Percentiles rank a stretch among this genome's conserved stretches.
phyloP scores from a whole-genome alignment of 1,140 invertebrate species.

The Aphelinus atriplicis region DNA sequence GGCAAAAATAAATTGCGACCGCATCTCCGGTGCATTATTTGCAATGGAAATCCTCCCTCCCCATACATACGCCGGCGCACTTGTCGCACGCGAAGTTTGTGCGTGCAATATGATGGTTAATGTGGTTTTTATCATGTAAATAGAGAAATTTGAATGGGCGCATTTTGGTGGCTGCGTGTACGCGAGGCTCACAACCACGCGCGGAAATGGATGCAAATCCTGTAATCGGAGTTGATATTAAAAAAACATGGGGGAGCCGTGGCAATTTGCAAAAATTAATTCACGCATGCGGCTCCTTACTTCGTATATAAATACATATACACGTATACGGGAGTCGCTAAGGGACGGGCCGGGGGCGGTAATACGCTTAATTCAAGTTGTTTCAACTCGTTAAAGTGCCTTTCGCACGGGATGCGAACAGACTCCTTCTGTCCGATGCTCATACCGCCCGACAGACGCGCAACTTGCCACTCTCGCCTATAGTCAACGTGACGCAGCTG shows the following conservation, averaged over 20 bases:
- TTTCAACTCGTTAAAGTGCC: conserved; percentile 58
- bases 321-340: too few species aligned
- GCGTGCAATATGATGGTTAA: neutral
- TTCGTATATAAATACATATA: too few species aligned
- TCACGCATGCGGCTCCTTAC: neutral
- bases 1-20: too few species aligned
- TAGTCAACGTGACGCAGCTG: neutral
- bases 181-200: neutral
- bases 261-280: conserved; percentile 34
- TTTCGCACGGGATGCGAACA: conserved; percentile 18
- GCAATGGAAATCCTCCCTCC: too few species aligned
- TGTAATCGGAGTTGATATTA: neutral
- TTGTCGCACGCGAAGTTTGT: too few species aligned
- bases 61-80: too few species aligned
- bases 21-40: too few species aligned
- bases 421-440: conserved; percentile 14
- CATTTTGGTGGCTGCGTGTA: too few species aligned
- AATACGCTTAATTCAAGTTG: conserved; percentile 61
- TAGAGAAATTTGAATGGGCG: neutral
- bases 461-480: conserved; percentile 1
- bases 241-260: neutral
- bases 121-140: neutral
- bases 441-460: neutral
- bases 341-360: conserved; percentile 42
- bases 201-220: conserved; percentile 11